Evolutionary conservation across 2,113 vertebrate species (phyloP).

Genomic region (Callospermophilus lateralis): DNA sequence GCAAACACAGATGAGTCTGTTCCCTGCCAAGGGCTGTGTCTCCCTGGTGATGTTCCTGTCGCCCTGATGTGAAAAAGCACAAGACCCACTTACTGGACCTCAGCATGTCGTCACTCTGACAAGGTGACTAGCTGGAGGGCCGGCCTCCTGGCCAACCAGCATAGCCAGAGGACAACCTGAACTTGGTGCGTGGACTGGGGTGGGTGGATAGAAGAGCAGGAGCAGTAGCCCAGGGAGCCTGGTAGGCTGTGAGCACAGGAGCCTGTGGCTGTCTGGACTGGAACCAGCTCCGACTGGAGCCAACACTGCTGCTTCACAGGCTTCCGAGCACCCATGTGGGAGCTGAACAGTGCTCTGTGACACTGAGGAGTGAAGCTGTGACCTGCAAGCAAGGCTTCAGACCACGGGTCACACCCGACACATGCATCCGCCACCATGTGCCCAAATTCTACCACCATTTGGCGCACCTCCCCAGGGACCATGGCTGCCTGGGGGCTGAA

Average conservation of each 20-base stretch:
- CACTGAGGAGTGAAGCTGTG: accelerated
- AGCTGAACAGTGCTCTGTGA: not conserved
- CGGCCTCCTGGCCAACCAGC: not conserved
- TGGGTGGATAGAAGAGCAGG: accelerated
- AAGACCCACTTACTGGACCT: accelerated
- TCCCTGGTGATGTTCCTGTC: not conserved
- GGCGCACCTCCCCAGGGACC: accelerated
- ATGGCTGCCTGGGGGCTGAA: not conserved
- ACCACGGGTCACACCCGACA: not conserved
- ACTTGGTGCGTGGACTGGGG: accelerated
- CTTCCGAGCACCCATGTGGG: not conserved
- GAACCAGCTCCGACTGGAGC: not conserved
- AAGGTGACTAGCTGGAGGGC: not conserved
- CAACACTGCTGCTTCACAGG: too few species aligned
- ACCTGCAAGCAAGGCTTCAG: not conserved
- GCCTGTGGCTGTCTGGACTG: not conserved
- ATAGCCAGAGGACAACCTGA: not conserved
- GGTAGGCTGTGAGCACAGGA: too few species aligned
- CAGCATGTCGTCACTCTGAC: not conserved
- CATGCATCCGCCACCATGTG: not conserved
- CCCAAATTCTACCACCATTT: not conserved
- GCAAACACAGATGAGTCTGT: not conserved
- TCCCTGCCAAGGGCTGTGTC: too few species aligned
- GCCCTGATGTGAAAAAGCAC: too few species aligned
- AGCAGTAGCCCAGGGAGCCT: not conserved